phyloP scores from a whole-genome alignment of 2,797 vertebrate species.

The Crax fasciolata region DNA sequence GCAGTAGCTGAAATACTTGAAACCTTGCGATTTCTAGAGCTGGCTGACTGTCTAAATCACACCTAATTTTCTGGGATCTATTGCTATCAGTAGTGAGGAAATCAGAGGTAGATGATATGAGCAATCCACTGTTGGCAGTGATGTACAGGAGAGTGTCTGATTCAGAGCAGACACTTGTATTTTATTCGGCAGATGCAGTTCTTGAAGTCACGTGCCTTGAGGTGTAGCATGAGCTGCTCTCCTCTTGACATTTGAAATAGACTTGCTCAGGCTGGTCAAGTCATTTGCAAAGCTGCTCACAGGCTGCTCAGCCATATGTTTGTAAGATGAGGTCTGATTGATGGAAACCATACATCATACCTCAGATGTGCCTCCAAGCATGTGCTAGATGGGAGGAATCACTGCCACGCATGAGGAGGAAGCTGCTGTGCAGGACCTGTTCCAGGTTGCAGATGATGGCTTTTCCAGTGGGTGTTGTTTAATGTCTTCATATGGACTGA shows the following conservation, averaged over 20 bases:
- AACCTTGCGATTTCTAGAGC: not conserved
- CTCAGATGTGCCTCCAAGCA: not conserved
- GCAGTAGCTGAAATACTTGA: not conserved
- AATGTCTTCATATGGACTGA: not conserved
- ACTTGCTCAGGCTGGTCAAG: not conserved
- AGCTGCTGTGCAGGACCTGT: not conserved
- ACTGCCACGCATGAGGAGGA: not conserved
- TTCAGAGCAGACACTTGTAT: not conserved
- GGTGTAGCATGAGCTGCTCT: not conserved
- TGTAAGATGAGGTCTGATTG: not conserved
- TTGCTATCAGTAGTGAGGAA: not conserved
- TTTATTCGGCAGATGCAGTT: not conserved
- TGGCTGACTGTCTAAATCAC: not conserved
- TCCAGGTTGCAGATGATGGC: not conserved
- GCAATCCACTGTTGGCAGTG: not conserved
- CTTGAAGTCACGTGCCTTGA: not conserved
- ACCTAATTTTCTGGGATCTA: not conserved
- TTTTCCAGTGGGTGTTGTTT: slow-evolving; percentile 3
- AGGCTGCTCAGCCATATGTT: not conserved
- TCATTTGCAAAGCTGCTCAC: not conserved
- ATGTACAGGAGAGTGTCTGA: not conserved
- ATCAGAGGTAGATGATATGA: not conserved
- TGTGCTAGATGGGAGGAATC: not conserved
- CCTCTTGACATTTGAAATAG: not conserved
- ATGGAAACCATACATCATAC: not conserved